phyloP scores from a whole-genome alignment of 2,113 vertebrate species.

The Phyllostomus hastatus region DNA sequence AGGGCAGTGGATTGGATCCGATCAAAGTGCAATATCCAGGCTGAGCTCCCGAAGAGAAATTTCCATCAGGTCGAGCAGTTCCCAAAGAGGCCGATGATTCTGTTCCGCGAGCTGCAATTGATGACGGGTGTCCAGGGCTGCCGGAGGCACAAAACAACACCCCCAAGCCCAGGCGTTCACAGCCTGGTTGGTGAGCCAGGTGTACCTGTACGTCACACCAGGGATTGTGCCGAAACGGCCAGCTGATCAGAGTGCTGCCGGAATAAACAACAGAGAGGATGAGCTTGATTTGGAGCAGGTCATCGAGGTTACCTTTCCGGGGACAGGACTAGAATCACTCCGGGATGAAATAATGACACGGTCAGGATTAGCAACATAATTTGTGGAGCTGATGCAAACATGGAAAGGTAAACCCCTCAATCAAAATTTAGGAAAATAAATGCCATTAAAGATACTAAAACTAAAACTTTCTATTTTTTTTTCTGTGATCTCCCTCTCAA shows the following conservation, averaged over 20 bases:
- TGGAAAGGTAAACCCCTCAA: not conserved
- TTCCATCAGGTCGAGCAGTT: not conserved
- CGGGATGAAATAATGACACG: not conserved
- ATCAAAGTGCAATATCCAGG: not conserved
- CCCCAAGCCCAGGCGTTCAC: rapidly evolving
- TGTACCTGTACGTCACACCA: not conserved
- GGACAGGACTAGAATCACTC: not conserved
- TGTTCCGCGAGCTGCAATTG: not conserved
- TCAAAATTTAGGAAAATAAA: not conserved
- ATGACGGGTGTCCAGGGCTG: too few relatives aligned
- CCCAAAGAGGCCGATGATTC: not conserved
- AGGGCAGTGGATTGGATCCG: not conserved
- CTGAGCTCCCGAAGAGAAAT: not conserved
- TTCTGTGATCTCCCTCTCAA: not conserved
- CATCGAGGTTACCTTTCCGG: not conserved
- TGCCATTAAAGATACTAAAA: not conserved
- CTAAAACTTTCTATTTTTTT: not conserved
- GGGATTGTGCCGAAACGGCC: not conserved
- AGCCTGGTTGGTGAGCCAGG: too few relatives aligned
- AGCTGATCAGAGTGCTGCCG: too few relatives aligned
- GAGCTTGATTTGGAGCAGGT: not conserved
- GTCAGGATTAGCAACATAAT: too few relatives aligned
- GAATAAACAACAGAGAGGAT: not conserved
- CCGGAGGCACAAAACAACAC: too few relatives aligned
- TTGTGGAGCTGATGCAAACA: not conserved